Conservation (phyloP, 2,888 invertebrate genomes). For the Gandaritis pyraliata region DNA sequence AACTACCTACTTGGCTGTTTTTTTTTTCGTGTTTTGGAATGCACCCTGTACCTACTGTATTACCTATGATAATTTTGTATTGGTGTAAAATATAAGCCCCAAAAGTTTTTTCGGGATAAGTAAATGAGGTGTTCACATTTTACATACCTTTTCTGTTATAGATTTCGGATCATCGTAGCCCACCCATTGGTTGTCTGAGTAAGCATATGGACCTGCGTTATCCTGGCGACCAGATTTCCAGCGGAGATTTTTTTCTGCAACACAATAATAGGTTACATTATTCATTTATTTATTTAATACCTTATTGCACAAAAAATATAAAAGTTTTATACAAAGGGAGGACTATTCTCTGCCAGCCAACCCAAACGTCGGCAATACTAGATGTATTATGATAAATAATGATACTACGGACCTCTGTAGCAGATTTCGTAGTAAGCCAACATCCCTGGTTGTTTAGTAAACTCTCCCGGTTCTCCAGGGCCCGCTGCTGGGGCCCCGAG, state of each 20-base stretch:
- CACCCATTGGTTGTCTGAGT: slow-evolving; percentile 93
- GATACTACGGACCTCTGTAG: slow-evolving; percentile 76
- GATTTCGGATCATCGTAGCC: slow-evolving; percentile 93
- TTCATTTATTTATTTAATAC: too few species aligned
- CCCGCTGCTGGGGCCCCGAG: slow-evolving; percentile 88
- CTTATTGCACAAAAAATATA: too few species aligned
- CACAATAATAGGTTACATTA: too few species aligned
- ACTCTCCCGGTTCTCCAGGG: slow-evolving; percentile 91
- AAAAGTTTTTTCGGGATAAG: too few species aligned
- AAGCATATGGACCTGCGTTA: slow-evolving; percentile 90
- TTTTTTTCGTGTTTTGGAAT: too few species aligned
- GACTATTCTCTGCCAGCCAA: too few species aligned
- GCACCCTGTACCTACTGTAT: too few species aligned
- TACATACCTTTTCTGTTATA: slow-evolving; percentile 87
- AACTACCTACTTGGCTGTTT: too few species aligned
- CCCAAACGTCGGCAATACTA: too few species aligned
- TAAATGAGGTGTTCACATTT: background rate
- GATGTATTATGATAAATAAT: too few species aligned
- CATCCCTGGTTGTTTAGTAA: slow-evolving; percentile 94
- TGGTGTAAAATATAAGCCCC: background rate
- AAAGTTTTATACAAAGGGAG: too few species aligned
- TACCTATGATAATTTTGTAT: too few species aligned
- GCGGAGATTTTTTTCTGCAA: slow-evolving; percentile 85
- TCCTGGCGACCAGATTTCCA: slow-evolving; percentile 87
- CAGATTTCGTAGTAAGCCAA: slow-evolving; percentile 94